Conservation (phyloP, 2,888 invertebrate genomes). For the Beris chalybata region DNA sequence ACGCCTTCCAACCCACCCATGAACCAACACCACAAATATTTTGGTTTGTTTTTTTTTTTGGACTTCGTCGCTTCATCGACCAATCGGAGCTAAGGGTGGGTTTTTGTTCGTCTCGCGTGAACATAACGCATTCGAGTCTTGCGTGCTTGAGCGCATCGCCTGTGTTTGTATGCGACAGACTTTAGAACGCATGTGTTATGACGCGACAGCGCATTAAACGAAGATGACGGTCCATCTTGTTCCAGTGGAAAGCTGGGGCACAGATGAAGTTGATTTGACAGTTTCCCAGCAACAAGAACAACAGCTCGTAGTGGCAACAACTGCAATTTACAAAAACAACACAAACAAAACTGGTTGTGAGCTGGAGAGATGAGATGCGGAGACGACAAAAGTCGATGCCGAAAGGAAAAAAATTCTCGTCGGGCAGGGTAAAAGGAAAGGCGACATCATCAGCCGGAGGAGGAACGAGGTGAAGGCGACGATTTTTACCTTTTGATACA, state of each 20-base stretch:
- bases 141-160: constrained; percentile 11
- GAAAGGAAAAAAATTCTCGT: constrained; percentile 27
- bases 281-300: constrained; percentile 21
- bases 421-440: not conserved
- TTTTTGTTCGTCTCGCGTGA: constrained; percentile 10
- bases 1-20: constrained; percentile 1
- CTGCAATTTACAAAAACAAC: constrained; percentile 4
- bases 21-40: not conserved
- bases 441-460: not conserved
- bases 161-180: not conserved
- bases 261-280: constrained; percentile 9
- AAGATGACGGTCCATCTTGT: no score
- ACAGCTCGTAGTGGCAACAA: constrained; percentile 10
- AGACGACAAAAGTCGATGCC: constrained; percentile 27
- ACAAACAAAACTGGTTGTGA: constrained; percentile 9
- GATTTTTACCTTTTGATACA: constrained; percentile 28
- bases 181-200: no score
- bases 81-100: constrained; percentile 25
- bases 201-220: no score
- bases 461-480: constrained; percentile 10
- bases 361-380: not conserved
- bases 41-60: constrained; percentile 9
- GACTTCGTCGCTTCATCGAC: not conserved
- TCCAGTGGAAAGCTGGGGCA: constrained; percentile 2
- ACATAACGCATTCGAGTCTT: constrained; percentile 4